phyloP scores from a whole-genome alignment of 2,888 invertebrate species.

The Lithophane socia region DNA sequence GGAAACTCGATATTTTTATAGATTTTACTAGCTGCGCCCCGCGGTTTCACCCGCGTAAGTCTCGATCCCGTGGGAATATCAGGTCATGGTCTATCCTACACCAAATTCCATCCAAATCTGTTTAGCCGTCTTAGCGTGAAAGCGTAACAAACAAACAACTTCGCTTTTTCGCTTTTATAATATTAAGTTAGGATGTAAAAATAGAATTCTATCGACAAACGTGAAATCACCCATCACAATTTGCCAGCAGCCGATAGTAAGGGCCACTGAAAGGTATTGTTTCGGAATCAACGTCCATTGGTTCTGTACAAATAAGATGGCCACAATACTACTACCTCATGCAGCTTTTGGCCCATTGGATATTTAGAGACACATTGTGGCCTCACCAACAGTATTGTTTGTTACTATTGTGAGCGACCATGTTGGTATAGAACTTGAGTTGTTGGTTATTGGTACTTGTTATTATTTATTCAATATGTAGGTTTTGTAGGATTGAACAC shows the following conservation, averaged over 20 bases:
- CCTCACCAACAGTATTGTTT: conserved; percentile 33
- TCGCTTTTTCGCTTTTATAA: too few species aligned
- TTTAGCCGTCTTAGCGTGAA: too few species aligned
- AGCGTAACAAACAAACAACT: too few species aligned
- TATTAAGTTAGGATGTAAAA: too few species aligned
- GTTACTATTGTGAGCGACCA: conserved; percentile 15
- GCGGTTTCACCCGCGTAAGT: too few species aligned
- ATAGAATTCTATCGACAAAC: neutral
- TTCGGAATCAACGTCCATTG: conserved; percentile 64
- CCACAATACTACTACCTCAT: conserved; percentile 49
- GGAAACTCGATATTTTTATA: too few species aligned
- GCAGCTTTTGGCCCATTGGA: conserved; percentile 55
- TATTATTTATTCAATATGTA: conserved; percentile 1
- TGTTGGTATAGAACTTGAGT: conserved; percentile 17
- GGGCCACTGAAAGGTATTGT: conserved; percentile 61
- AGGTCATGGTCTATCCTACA: too few species aligned
- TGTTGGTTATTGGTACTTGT: conserved; percentile 20
- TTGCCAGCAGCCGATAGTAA: conserved; percentile 46
- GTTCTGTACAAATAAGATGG: conserved; percentile 63
- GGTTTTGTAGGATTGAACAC: neutral
- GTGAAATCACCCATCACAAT: neutral
- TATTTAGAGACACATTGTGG: conserved; percentile 52
- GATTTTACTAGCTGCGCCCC: too few species aligned
- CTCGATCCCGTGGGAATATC: too few species aligned
- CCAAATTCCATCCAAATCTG: too few species aligned